These are phyloP conservation scores for Cydia pomonella DNA, from an alignment of 1,140 invertebrate species.

Conservation along the genomic window DNA sequence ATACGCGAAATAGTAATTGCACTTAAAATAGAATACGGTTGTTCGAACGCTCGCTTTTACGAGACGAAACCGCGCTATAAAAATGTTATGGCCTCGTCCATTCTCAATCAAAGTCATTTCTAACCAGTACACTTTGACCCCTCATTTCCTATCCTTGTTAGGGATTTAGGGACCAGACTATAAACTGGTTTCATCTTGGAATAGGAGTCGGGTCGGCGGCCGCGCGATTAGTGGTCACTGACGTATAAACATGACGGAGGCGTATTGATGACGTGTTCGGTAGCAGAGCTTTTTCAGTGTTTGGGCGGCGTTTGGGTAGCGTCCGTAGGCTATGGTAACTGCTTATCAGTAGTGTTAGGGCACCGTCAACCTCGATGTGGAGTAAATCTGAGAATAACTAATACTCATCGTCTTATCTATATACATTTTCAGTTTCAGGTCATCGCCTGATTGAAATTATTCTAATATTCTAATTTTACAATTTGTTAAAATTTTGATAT, in stretches of 20 bases:
- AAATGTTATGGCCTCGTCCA: conserved; percentile 4
- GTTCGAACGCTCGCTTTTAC: background rate
- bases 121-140: background rate
- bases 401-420: too few species aligned
- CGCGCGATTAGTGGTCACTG: background rate
- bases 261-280: background rate
- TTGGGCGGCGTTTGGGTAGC: background rate
- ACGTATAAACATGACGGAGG: conserved; percentile 8
- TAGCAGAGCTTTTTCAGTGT: background rate
- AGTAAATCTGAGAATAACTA: too few species aligned
- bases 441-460: too few species aligned
- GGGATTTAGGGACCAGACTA: background rate
- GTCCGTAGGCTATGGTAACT: too few species aligned
- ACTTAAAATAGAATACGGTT: conserved; percentile 21
- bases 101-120: background rate
- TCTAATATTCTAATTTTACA: too few species aligned
- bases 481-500: too few species aligned
- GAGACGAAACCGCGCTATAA: conserved; percentile 6
- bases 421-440: too few species aligned
- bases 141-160: background rate
- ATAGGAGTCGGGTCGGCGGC: background rate
- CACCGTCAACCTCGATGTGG: too few species aligned
- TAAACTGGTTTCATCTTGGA: background rate
- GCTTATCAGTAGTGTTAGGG: background rate
- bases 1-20: conserved; percentile 19